These are phyloP conservation scores for Rhagoletis pomonella DNA, from an alignment of 1,140 invertebrate species.

Conservation along the genomic window DNA sequence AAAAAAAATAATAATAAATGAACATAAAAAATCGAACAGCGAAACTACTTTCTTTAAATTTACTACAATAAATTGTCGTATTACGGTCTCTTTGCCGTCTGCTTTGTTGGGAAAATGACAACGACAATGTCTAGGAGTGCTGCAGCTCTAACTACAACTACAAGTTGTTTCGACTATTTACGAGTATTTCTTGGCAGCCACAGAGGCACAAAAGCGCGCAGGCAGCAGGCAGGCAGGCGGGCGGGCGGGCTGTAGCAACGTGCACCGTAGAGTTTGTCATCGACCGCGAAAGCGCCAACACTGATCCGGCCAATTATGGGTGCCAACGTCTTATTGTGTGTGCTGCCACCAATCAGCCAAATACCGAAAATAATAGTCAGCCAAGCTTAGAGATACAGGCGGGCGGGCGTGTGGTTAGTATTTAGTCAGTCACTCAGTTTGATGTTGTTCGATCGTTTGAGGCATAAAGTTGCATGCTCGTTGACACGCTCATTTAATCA, in stretches of 20 bases:
- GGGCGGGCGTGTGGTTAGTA: neutral
- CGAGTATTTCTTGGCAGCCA: conserved; percentile 37
- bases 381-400: neutral
- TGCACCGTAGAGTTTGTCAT: conserved; percentile 29
- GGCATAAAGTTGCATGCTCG: neutral
- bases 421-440: neutral
- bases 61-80: conserved; percentile 16
- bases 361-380: neutral
- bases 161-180: conserved; percentile 19
- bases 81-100: conserved; percentile 3
- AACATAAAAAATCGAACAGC: neutral
- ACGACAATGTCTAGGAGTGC: conserved; percentile 23
- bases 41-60: conserved; percentile 30
- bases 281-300: conserved; percentile 47
- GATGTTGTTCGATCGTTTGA: conserved; percentile 17
- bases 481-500: neutral
- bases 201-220: neutral
- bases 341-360: conserved; percentile 37
- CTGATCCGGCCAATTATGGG: conserved; percentile 45
- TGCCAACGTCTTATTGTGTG: conserved; percentile 31
- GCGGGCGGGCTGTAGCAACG: neutral
- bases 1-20: conserved; percentile 11
- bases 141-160: conserved; percentile 41
- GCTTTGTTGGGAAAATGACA: conserved; percentile 8
- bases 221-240: neutral